phyloP scores from a whole-genome alignment of 2,113 vertebrate genomes.

The Cephalopholis sonnerati region DNA sequence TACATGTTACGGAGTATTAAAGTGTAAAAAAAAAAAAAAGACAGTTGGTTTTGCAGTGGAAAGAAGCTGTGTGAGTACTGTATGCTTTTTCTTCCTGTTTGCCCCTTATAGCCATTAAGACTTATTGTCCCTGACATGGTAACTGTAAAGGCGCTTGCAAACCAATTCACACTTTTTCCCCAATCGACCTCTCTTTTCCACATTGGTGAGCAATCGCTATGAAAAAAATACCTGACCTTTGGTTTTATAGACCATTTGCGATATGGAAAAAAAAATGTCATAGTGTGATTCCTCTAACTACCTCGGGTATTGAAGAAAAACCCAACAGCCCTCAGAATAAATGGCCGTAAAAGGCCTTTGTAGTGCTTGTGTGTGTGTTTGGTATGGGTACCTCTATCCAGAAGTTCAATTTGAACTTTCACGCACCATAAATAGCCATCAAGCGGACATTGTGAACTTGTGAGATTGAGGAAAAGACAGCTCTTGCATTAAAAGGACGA shows the following conservation, averaged over 20 bases:
- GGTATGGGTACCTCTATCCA: slow-evolving; percentile 34
- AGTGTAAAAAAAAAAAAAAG: too few species aligned
- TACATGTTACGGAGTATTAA: too few species aligned
- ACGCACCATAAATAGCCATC: slow-evolving; percentile 74
- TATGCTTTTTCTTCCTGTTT: not conserved
- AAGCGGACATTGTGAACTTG: slow-evolving; percentile 58
- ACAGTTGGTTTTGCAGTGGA: not conserved
- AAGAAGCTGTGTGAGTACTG: not conserved
- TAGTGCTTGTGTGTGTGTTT: slow-evolving; percentile 12
- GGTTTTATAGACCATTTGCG: slow-evolving; percentile 80
- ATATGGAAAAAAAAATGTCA: slow-evolving; percentile 60
- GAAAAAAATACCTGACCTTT: slow-evolving; percentile 80
- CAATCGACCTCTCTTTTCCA: slow-evolving; percentile 67
- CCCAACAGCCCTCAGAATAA: slow-evolving; percentile 29
- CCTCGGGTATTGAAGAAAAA: slow-evolving; percentile 40
- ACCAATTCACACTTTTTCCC: slow-evolving; percentile 58
- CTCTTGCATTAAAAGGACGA: slow-evolving; percentile 57
- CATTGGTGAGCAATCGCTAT: slow-evolving; percentile 61
- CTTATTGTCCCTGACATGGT: slow-evolving; percentile 69
- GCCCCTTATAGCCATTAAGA: slow-evolving; percentile 51
- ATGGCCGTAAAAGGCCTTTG: slow-evolving; percentile 18
- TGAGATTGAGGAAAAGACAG: slow-evolving; percentile 55
- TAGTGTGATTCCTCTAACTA: slow-evolving; percentile 53
- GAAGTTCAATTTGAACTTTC: slow-evolving; percentile 74
- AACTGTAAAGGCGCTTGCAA: slow-evolving; percentile 61